Conservation (phyloP, 2,113 vertebrate genomes). For the Rynchops niger region DNA sequence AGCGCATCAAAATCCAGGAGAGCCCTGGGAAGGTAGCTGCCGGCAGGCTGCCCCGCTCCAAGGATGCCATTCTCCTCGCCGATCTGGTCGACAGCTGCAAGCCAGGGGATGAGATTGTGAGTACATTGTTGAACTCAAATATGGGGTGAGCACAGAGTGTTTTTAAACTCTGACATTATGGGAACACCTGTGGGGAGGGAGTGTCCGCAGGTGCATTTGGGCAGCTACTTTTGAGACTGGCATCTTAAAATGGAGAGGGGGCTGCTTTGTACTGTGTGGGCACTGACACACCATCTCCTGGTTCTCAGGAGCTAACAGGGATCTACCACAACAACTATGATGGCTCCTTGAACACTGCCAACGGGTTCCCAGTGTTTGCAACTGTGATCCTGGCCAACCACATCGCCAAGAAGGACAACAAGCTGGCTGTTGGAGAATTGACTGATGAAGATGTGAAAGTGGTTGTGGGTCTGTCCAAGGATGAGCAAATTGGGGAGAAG, state of each 20-base stretch:
- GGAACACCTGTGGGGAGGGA: not conserved
- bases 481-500: constrained; percentile 92
- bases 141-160: not conserved
- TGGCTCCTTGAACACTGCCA: constrained; percentile 92
- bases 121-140: not conserved
- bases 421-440: constrained; percentile 89
- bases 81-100: constrained; percentile 96
- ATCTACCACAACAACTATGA: constrained; percentile 99
- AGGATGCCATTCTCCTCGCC: constrained; percentile 93
- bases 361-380: constrained; percentile 95
- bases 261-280: not conserved
- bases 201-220: not conserved
- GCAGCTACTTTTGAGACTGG: not conserved
- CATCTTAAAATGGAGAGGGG: not conserved
- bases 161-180: fast-evolving
- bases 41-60: constrained; percentile 92
- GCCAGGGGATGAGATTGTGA: constrained; percentile 96
- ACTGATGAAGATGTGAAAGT: constrained; percentile 94
- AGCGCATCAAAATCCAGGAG: constrained; percentile 96
- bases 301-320: constrained; percentile 89
- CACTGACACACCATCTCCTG: not conserved
- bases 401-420: constrained; percentile 86
- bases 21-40: constrained; percentile 95
- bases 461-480: constrained; percentile 89
- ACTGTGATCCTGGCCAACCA: constrained; percentile 97